phyloP scores from a whole-genome alignment of 1,140 invertebrate species.

The Nephila pilipes region DNA sequence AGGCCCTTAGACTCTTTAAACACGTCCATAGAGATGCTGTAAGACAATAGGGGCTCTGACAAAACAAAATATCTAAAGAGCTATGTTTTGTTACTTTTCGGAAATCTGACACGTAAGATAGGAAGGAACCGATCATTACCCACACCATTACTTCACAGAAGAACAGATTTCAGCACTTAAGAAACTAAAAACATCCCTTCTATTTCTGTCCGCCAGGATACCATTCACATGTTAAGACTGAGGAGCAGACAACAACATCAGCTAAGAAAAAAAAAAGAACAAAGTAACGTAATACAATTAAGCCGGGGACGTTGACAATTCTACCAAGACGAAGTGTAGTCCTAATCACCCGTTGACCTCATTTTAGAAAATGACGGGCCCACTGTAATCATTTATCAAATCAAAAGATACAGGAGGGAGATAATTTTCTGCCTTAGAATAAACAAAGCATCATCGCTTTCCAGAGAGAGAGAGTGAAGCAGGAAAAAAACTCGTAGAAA shows the following conservation, averaged over 20 bases:
- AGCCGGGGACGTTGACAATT: constrained; percentile 1
- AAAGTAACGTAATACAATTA: constrained; percentile 43
- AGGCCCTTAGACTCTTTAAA: too few species aligned
- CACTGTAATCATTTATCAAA: constrained; percentile 62
- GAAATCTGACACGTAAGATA: not conserved
- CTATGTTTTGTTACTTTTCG: not conserved
- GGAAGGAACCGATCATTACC: not conserved
- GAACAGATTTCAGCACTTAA: not conserved
- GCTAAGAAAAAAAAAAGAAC: not conserved
- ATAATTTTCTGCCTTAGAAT: constrained; percentile 55
- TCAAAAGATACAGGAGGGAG: constrained; percentile 38
- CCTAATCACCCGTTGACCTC: constrained; percentile 57
- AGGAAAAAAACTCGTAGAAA: not conserved
- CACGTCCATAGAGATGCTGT: too few species aligned
- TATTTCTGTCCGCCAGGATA: not conserved
- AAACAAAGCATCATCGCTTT: constrained; percentile 37
- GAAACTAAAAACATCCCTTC: not conserved
- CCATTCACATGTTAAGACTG: not conserved
- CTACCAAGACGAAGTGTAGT: not conserved
- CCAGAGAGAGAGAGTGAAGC: not conserved
- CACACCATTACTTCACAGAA: not conserved
- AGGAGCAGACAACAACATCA: not conserved
- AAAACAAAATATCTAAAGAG: not conserved
- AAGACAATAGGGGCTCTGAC: not conserved
- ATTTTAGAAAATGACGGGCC: constrained; percentile 43